These are phyloP conservation scores for Heliconius aoede DNA, from an alignment of 2,888 invertebrate species.

Conservation along the genomic window DNA sequence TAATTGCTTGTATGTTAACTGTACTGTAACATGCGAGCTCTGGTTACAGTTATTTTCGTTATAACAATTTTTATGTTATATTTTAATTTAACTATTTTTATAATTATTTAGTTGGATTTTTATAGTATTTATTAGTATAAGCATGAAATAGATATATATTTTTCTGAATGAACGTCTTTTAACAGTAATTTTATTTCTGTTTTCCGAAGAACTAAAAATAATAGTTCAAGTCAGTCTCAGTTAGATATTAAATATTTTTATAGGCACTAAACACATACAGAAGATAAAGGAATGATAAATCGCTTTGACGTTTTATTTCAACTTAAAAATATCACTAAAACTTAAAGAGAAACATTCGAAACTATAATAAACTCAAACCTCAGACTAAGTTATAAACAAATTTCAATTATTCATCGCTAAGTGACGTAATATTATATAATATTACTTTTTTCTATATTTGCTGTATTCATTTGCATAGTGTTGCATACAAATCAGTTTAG, in stretches of 20 bases:
- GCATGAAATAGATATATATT: no score
- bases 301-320: background rate
- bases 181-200: no score
- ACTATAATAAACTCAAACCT: background rate
- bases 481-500: constrained; percentile 23
- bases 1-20: constrained; percentile 72
- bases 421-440: background rate
- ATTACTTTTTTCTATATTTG: background rate
- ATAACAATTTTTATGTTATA: background rate
- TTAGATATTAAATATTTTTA: no score
- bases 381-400: background rate
- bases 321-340: background rate
- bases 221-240: no score
- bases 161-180: no score
- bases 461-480: constrained; percentile 9
- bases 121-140: no score
- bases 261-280: no score
- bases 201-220: no score
- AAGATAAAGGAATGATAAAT: background rate
- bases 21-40: constrained; percentile 61
- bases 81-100: background rate
- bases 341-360: background rate
- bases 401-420: background rate
- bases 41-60: constrained; percentile 3
- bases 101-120: background rate